Percentiles rank a stretch among this genome's conserved stretches.
Evolutionary conservation across 2,113 vertebrate species (phyloP).

Genomic region (Bos taurus): ARS-UCD2.0 NC_037357.1:130643001-130643500

Average conservation of each 20-base stretch:
- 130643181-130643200: background rate
- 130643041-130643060: background rate
- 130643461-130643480: background rate
- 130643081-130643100: background rate
- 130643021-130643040: background rate
- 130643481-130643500: background rate
- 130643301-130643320: background rate
- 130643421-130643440: background rate
- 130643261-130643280: background rate
- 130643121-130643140: background rate
- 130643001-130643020: too few relatives aligned
- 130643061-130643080: background rate
- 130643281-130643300: background rate
- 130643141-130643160: background rate
- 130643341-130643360: background rate
- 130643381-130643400: background rate
- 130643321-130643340: background rate
- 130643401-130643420: background rate
- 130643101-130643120: background rate
- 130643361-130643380: background rate
- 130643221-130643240: background rate
- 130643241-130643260: background rate
- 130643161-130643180: background rate
- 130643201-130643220: background rate
- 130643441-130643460: background rate